A percentile compares a stretch with the other conserved stretches of the same genome.
Conservation (phyloP, 2,888 invertebrate genomes). For the Drosophila limbata region DNA sequence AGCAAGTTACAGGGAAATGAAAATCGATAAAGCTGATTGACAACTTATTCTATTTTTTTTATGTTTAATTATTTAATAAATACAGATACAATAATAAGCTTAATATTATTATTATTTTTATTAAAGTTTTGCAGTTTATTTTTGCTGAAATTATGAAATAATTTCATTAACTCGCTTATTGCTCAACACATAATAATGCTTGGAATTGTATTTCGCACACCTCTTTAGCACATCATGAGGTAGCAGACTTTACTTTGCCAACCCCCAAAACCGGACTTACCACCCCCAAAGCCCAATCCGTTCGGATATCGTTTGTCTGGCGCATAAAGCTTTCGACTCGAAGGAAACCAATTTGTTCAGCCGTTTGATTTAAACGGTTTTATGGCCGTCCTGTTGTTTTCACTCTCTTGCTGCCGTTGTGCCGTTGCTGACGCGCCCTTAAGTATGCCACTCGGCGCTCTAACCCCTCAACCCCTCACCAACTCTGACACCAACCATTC, state of each 20-base stretch:
- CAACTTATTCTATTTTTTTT: slow-evolving; percentile 1
- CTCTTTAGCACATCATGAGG: slow-evolving; percentile 46
- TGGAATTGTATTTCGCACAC: slow-evolving; percentile 1
- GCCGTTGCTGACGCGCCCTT: slow-evolving; percentile 68
- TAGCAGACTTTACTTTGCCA: slow-evolving; percentile 18
- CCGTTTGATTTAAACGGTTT: slow-evolving; percentile 82
- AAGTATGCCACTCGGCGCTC: slow-evolving; percentile 74
- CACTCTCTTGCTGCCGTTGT: slow-evolving; percentile 40
- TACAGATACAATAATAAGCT: not conserved
- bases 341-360: slow-evolving; percentile 82
- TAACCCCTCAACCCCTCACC: slow-evolving; percentile 1
- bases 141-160: not conserved
- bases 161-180: not conserved
- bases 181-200: not conserved
- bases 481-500: not conserved
- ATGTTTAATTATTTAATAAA: not conserved
- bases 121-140: not conserved
- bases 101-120: not conserved
- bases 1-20: not conserved
- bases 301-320: slow-evolving; percentile 50
- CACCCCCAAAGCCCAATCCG: slow-evolving; percentile 10
- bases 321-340: slow-evolving; percentile 78
- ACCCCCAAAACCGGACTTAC: slow-evolving; percentile 34
- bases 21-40: slow-evolving; percentile 1
- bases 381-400: slow-evolving; percentile 81